These are phyloP conservation scores for Norana najaformis DNA, from an alignment of 2,888 invertebrate species.

Conservation along the genomic window DNA sequence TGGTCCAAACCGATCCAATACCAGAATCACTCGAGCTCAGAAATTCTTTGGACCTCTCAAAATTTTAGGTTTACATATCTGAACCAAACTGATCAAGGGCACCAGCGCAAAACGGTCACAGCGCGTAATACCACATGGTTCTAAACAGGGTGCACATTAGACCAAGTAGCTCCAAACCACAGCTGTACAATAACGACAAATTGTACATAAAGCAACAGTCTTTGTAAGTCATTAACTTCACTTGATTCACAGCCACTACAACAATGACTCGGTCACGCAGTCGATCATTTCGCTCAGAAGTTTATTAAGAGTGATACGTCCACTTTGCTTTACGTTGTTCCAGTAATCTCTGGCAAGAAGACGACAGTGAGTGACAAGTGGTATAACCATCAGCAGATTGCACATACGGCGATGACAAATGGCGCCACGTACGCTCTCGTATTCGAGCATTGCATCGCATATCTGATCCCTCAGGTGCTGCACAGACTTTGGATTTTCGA, in stretches of 20 bases:
- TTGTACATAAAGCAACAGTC: constrained; percentile 13
- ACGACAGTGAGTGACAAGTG: constrained; percentile 32
- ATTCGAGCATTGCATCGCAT: constrained; percentile 28
- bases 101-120: background rate
- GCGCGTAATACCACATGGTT: background rate
- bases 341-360: constrained; percentile 29
- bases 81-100: background rate
- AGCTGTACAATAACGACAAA: background rate
- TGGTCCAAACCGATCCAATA: background rate
- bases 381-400: constrained; percentile 33
- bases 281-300: constrained; percentile 37
- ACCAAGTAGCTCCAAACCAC: no score
- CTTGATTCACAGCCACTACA: background rate
- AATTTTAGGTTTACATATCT: background rate
- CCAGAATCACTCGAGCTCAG: background rate
- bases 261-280: constrained; percentile 19
- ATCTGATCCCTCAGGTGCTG: constrained; percentile 33
- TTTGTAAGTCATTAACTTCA: background rate
- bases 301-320: constrained; percentile 29
- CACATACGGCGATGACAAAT: constrained; percentile 27
- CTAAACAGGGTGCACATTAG: no score
- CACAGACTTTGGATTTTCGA: constrained; percentile 27
- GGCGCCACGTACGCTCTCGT: constrained; percentile 27
- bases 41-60: background rate
- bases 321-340: constrained; percentile 25